Base-by-base conservation (phyloP, 2,797 vertebrate genomes). In the Periophthalmus magnuspinnatus region DNA sequence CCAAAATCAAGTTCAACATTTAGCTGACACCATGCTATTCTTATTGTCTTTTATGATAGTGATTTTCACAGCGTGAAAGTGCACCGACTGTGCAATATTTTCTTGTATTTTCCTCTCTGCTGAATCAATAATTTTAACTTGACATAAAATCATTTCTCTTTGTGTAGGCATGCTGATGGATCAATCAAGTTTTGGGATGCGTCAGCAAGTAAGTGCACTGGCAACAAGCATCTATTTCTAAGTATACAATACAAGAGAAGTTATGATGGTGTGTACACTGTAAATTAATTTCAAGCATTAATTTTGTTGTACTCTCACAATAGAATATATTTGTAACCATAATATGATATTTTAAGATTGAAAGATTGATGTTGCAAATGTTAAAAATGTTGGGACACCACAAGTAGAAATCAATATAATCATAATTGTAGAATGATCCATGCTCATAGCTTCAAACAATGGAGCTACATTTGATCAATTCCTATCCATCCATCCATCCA, bases 101-200 rank as follows among this genome's bases (percentile, higher is more conserved):
- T 47, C 24, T 17, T 5, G 21, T 47, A 28, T 63, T 59, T 33
- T 54, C 3, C 65, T 56, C 24, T 54, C 5, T 9, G 45, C 62
- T n/a, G 28, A 50, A 48, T 65, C 24, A 5, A 10, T 65, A 32
- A 34, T 48, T 65, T 50, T 50, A 33, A 28, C 62, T 10, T 65
- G 63, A 58, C 0, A 59, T 48, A 75, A 10, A 8, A 59, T 38
- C 45, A 1, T 69, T 71, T 84, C 19, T 79, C 67, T 81, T 72
- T 80, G n/a, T 81, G 38, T 75, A 99, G 97, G 88, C 97, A 99
- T 84, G 97, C 97, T 81, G 97, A 99, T 69, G 97, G 97, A 90
- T 96, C 97, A 69, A 92, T 99, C 80, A 99, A 99, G 88, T 99
- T 99, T 93, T 99, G 97, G 97, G 97, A 99, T 79, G 97, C 96